A percentile compares a stretch with the other conserved stretches of the same genome.
Evolutionary conservation across 2,797 vertebrate genomes (phyloP).

Genomic region (Austrolebias charrua): DNA sequence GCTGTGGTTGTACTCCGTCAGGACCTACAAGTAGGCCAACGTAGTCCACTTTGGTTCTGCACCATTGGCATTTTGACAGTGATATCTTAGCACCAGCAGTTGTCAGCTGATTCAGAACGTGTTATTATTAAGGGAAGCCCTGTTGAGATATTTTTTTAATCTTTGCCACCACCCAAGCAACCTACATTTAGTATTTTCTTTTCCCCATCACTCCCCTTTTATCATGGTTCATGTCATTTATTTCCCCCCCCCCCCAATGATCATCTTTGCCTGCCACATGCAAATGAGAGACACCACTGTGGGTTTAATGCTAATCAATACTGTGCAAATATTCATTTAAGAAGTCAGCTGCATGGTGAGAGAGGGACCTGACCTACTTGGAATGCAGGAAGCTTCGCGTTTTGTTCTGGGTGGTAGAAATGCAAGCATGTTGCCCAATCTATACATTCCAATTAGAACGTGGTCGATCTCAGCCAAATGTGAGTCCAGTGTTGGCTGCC

Average conservation of each 20-base stretch:
- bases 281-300: constrained; percentile 64
- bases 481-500: too few species aligned
- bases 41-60: too few species aligned
- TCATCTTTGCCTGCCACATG: constrained; percentile 56
- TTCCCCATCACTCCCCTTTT: constrained; percentile 13
- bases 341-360: constrained; percentile 43
- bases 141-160: constrained; percentile 65
- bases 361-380: constrained; percentile 54
- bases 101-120: too few species aligned
- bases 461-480: too few species aligned
- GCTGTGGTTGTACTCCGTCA: too few species aligned
- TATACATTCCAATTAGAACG: not conserved
- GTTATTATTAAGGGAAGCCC: constrained; percentile 74
- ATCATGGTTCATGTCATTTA: constrained; percentile 26
- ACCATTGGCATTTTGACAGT: too few species aligned
- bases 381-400: constrained; percentile 51
- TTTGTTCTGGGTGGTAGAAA: constrained; percentile 23
- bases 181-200: constrained; percentile 49
- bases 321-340: constrained; percentile 74
- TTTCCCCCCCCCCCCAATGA: constrained; percentile 24
- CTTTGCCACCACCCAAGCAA: constrained; percentile 57
- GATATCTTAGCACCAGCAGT: too few species aligned
- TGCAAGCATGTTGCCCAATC: constrained; percentile 22
- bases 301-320: constrained; percentile 73
- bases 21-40: too few species aligned